Evolutionary conservation across 2,113 vertebrate species (phyloP), one percentile per base, ranked within the genome.

Genomic region (Climacteris rufus): DNA sequence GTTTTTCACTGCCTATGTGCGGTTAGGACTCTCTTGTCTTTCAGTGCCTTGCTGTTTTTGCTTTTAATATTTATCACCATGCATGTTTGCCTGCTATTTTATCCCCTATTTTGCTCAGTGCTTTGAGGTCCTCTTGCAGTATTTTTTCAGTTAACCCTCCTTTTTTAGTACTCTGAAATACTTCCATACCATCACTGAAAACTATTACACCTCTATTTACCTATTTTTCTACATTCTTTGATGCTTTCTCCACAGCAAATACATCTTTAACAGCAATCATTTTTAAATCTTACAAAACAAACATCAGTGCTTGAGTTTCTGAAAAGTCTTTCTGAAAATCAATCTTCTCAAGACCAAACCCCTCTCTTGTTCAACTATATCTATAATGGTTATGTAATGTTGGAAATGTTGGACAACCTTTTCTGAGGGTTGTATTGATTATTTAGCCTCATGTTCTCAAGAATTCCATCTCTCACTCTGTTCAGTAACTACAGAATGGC

Each of bases 301-400:
- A 20, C 5, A n/a, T 30, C 6, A 68, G 9, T 3, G 2, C 7
- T 39, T 2, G 2, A 20, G 1, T 9, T 70, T 20, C n/a, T 84
- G 50, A 15, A 52, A 78, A n/a, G n/a, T n/a, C n/a, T n/a, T n/a
- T n/a, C n/a, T n/a, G 11, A 64, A 61, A 69, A 7, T 1, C 44
- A 61, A 25, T 65, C n/a, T 54, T 6, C 10, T 45, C 21, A 24
- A 47, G 74, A 6, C 23, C 83, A 54, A 90, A 5, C 1, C 9
- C 7, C 9, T 44, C 8, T 65, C 59, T 74, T 47, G 16, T 42
- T 71, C 37, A 52, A 40, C 23, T 31, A 5, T 17, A 10, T 28
- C 13, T 3, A n/a, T 18, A 11, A 35, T 28, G 19, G 1, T 35
- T 63, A 3, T n/a, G 31, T 17, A n/a, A 44, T 4, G 6, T 27